Evolutionary conservation across 2,888 invertebrate genomes (phyloP).

Genomic region (Andrena bucephala): DNA sequence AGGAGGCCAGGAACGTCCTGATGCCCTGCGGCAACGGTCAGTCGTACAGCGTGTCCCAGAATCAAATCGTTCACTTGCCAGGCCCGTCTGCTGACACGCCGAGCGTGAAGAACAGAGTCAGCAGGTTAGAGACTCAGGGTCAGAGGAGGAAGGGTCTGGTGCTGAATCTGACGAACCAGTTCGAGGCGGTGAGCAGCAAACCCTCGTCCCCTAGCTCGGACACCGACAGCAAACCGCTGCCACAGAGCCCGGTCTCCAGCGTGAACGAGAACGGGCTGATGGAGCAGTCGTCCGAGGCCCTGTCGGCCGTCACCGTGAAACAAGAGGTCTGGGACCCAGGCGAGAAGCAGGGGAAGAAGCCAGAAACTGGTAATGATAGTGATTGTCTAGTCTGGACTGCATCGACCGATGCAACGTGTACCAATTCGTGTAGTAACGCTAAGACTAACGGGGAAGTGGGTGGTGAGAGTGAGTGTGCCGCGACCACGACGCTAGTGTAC

Average conservation of each 20-base stretch:
- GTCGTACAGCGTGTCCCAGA: slow-evolving; percentile 95
- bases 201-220: slow-evolving; percentile 83
- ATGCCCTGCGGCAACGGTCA: slow-evolving; percentile 95
- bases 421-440: slow-evolving; percentile 81
- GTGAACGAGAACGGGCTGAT: slow-evolving; percentile 58
- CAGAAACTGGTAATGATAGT: slow-evolving; percentile 71
- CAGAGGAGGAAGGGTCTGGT: slow-evolving; percentile 86
- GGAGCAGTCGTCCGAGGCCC: slow-evolving; percentile 39
- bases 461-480: slow-evolving; percentile 68
- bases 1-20: slow-evolving; percentile 91
- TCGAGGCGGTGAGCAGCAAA: slow-evolving; percentile 85
- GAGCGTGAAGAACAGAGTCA: slow-evolving; percentile 88
- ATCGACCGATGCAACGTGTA: slow-evolving; percentile 81
- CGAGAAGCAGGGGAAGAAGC: slow-evolving; percentile 82
- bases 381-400: slow-evolving; percentile 86
- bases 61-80: slow-evolving; percentile 94
- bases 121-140: slow-evolving; percentile 89
- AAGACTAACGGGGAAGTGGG: slow-evolving; percentile 70
- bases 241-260: slow-evolving; percentile 60
- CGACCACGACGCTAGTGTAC: slow-evolving; percentile 49
- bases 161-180: slow-evolving; percentile 87
- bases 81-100: slow-evolving; percentile 86
- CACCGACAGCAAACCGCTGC: slow-evolving; percentile 56
- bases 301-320: slow-evolving; percentile 78
- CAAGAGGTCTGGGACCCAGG: slow-evolving; percentile 90